Base-by-base conservation (phyloP, 2,888 invertebrate genomes). In the Peribatodes rhomboidaria region DNA sequence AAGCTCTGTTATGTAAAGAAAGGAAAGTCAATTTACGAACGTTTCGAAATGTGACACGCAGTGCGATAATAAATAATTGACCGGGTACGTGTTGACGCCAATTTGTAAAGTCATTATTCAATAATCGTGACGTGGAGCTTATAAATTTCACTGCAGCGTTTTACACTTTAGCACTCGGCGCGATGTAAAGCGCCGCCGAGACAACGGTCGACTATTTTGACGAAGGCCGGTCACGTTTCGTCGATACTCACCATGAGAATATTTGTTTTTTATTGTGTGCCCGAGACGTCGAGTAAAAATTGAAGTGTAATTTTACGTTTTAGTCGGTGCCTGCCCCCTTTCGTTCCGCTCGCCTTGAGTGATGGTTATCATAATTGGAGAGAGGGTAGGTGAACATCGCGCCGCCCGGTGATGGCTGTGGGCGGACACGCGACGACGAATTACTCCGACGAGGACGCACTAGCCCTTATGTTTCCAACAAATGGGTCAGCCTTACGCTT, bases 271-370 rank as follows among this genome's bases (percentile, higher is more conserved):
- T 92, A 88, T 90, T 89, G 88, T 87, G 83, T 83, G 91, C 86
- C 84, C 85, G 89, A 81, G 90, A 81, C 86, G 88, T 83, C 86
- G 88, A 88, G 87, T 90, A 88, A 92, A 93, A 92, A 91, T 92
- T 88, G 83, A 92, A 91, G 92, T 87, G 91, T 92, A 93, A 92
- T 93, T 92, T 92, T 89, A 92, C 88, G 90, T 92, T 92, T 92
- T 89, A 92, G 89, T 88, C 82, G 86, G 90, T 90, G 87, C 88
- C 92, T 91, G 91, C 92, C 92, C 92, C 87, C 88, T 93, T 92
- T 92, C 92, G 92, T 92, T 92, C 92, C 92, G 91, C 92, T 92
- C 87, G 90, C 90, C 89, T 88, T 92, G 91, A 91, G 89, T 92
- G 92, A 92, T 92, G 87, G 90, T 92, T 93, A 93, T 92, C 92